Percentiles rank a stretch among this genome's conserved stretches.
Conservation (phyloP, 2,888 invertebrate species). For the Patella caerulea region DNA sequence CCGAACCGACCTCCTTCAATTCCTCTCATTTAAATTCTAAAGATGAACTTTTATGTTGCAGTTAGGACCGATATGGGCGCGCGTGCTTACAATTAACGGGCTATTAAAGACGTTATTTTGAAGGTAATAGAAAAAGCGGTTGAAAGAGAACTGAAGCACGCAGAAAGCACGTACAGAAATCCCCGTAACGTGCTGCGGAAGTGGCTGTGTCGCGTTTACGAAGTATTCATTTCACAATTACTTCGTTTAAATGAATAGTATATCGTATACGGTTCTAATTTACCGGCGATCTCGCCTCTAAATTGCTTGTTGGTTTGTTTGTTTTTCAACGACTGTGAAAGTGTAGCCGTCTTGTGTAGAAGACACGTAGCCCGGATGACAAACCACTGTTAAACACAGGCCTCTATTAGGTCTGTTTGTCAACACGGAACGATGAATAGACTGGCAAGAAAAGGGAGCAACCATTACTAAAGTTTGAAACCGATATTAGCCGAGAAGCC, state of each 20-base stretch:
- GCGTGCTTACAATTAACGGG: constrained; percentile 9
- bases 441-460: not conserved
- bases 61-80: not conserved
- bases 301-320: constrained; percentile 9
- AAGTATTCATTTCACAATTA: constrained; percentile 10
- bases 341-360: not conserved
- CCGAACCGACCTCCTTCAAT: constrained; percentile 2
- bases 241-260: constrained; percentile 3
- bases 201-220: not conserved
- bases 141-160: not conserved
- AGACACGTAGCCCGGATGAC: not conserved
- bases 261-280: constrained; percentile 7
- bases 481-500: constrained; percentile 12
- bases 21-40: constrained; percentile 1
- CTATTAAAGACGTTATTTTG: not conserved
- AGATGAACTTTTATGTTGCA: constrained; percentile 10
- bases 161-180: not conserved
- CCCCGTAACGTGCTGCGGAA: constrained; percentile 7
- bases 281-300: not conserved
- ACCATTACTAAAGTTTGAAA: constrained; percentile 3
- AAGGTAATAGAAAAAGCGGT: constrained; percentile 2
- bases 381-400: not conserved
- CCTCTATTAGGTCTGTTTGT: not conserved
- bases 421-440: constrained; percentile 4
- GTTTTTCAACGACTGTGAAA: not conserved